phyloP scores from a whole-genome alignment of 2,797 vertebrate species.

The Gallinago stenura region DNA sequence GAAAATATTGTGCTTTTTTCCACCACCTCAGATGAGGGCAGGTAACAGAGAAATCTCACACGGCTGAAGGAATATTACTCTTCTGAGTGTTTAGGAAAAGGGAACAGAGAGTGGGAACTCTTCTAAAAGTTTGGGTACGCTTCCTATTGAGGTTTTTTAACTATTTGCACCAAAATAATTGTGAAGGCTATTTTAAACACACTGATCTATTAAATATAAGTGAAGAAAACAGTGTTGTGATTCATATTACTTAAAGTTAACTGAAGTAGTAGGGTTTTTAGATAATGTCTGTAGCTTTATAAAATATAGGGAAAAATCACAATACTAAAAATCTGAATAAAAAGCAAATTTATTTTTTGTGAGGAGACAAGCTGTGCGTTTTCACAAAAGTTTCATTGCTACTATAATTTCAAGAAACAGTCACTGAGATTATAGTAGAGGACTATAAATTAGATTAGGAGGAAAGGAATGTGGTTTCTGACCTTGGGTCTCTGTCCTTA shows the following conservation, averaged over 20 bases:
- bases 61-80: background rate
- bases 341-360: background rate
- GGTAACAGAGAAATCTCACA: background rate
- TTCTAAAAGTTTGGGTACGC: background rate
- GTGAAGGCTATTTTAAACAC: background rate
- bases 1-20: background rate
- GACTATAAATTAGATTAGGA: background rate
- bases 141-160: background rate
- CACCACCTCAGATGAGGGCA: background rate
- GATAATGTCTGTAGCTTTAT: fast-evolving
- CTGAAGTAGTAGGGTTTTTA: background rate
- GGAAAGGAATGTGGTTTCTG: background rate
- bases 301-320: background rate
- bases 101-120: background rate
- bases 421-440: background rate
- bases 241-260: background rate
- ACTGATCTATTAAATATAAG: background rate
- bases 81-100: background rate
- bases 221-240: background rate
- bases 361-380: background rate
- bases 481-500: background rate
- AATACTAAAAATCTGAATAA: background rate
- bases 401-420: background rate
- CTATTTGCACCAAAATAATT: background rate
- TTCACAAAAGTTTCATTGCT: background rate